Evolutionary conservation across 2,888 invertebrate genomes (phyloP).

Genomic region (Branchipolynoe longqiensis): DNA sequence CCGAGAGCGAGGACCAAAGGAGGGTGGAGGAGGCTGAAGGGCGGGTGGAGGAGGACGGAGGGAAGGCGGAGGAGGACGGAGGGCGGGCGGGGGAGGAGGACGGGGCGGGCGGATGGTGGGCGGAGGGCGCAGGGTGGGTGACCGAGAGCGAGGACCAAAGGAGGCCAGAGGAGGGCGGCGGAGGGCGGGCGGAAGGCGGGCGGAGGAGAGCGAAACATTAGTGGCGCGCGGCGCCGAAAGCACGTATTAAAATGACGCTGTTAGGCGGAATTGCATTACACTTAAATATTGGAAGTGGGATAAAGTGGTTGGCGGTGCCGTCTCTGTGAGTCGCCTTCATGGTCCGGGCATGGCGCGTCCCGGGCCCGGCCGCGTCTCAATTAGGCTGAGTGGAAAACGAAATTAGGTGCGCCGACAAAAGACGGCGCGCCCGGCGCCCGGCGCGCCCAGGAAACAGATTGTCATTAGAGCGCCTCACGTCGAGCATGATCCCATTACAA

Average conservation of each 20-base stretch:
- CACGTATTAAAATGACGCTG: slow-evolving; percentile 58
- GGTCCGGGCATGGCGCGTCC: slow-evolving; percentile 40
- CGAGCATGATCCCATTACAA: slow-evolving; percentile 43
- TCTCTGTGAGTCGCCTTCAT: slow-evolving; percentile 31
- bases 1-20: too few relatives aligned
- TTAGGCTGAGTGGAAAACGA: slow-evolving; percentile 58
- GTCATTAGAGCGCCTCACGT: slow-evolving; percentile 24
- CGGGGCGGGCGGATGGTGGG: too few relatives aligned
- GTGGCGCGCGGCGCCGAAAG: slow-evolving; percentile 52
- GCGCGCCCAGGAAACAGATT: slow-evolving; percentile 38
- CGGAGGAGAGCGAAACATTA: slow-evolving; percentile 42
- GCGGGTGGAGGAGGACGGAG: too few relatives aligned
- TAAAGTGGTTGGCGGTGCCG: slow-evolving; percentile 50
- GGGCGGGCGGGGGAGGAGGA: too few relatives aligned
- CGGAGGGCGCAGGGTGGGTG: too few relatives aligned
- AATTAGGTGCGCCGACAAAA: slow-evolving; percentile 57
- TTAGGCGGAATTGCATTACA: slow-evolving; percentile 57
- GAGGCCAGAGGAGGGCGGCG: too few relatives aligned
- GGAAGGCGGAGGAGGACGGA: too few relatives aligned
- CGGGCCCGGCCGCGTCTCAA: slow-evolving; percentile 38
- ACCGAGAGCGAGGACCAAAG: too few relatives aligned
- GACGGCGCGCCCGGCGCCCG: neutral
- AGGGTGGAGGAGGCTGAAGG: too few relatives aligned
- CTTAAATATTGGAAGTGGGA: slow-evolving; percentile 55
- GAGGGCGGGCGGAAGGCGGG: too few relatives aligned